Evolutionary conservation across 37 sponge, comb jelly and placozoan genomes (phyloP).

Genomic region (Agelas oroides): DNA sequence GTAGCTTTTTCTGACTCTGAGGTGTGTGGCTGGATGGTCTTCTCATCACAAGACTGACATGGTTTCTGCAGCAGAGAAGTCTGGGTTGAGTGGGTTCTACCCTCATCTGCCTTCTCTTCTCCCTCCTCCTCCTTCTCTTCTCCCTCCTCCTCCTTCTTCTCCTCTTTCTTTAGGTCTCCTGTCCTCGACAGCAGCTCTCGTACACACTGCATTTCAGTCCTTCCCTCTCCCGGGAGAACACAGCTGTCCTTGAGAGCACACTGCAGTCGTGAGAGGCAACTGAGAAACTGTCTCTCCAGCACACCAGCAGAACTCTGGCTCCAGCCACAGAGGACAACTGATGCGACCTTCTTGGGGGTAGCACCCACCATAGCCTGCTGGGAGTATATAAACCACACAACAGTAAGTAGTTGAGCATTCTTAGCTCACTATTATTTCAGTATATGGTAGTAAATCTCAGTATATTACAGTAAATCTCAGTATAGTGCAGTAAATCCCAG

Average conservation of each 20-base stretch:
- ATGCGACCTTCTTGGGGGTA: neutral
- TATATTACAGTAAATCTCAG: too few relatives aligned
- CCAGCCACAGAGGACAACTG: slow-evolving; percentile 11
- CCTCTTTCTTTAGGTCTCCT: neutral
- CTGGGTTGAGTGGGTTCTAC: neutral
- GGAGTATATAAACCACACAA: neutral
- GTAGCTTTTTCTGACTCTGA: too few relatives aligned
- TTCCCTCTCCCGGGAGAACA: slow-evolving; percentile 27
- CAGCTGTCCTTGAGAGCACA: neutral
- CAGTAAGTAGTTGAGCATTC: too few relatives aligned
- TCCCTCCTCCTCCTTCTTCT: neutral
- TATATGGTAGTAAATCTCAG: too few relatives aligned
- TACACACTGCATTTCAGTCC: slow-evolving; percentile 10
- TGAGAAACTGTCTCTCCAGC: slow-evolving; percentile 16
- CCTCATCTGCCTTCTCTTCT: neutral
- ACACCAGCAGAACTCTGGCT: neutral
- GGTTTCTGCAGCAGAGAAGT: too few relatives aligned
- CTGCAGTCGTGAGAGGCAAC: slow-evolving; percentile 19
- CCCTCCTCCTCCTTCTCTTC: neutral
- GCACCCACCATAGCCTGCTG: neutral
- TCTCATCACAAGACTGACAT: too few relatives aligned
- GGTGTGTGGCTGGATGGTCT: too few relatives aligned
- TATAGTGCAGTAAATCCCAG: too few relatives aligned
- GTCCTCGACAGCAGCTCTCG: neutral
- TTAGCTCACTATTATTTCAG: too few relatives aligned